phyloP scores from a whole-genome alignment of 1,140 invertebrate genomes.

The Idris sp. region DNA sequence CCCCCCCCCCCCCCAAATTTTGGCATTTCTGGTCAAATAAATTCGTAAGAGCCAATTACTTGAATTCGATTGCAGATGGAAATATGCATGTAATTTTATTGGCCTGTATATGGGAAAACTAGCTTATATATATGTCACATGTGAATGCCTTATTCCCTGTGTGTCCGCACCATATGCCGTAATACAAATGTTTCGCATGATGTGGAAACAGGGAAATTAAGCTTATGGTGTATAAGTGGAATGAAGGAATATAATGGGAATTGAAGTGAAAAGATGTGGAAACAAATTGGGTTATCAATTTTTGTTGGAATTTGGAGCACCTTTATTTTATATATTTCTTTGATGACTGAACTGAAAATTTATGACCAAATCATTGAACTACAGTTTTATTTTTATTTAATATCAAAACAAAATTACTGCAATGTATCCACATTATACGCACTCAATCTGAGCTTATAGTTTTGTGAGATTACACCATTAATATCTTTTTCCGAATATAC shows the following conservation, averaged over 20 bases:
- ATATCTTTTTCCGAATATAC: too few species aligned
- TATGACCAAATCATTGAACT: too few species aligned
- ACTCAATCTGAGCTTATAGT: too few species aligned
- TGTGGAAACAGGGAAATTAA: constrained; percentile 30
- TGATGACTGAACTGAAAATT: too few species aligned
- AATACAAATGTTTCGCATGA: constrained; percentile 16
- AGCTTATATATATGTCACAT: constrained; percentile 14
- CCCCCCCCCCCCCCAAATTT: too few species aligned
- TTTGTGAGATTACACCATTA: too few species aligned
- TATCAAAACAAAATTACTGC: too few species aligned
- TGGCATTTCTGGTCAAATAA: constrained; percentile 21
- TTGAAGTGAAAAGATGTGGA: background rate
- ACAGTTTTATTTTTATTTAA: too few species aligned
- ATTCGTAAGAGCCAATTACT: constrained; percentile 6
- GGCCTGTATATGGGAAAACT: constrained; percentile 12
- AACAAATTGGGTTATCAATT: background rate
- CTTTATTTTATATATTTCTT: too few species aligned
- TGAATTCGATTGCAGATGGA: background rate
- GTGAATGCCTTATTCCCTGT: constrained; percentile 18
- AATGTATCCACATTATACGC: too few species aligned
- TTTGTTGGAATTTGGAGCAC: too few species aligned
- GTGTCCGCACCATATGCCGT: constrained; percentile 29
- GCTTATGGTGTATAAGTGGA: constrained; percentile 6
- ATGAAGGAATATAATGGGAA: constrained; percentile 4
- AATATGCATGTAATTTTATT: background rate